Evolutionary conservation across 53 echinoderm and acorn worm species (phyloP), one percentile per base, ranked within the genome.

Genomic region (Glandiceps talaboti): DNA sequence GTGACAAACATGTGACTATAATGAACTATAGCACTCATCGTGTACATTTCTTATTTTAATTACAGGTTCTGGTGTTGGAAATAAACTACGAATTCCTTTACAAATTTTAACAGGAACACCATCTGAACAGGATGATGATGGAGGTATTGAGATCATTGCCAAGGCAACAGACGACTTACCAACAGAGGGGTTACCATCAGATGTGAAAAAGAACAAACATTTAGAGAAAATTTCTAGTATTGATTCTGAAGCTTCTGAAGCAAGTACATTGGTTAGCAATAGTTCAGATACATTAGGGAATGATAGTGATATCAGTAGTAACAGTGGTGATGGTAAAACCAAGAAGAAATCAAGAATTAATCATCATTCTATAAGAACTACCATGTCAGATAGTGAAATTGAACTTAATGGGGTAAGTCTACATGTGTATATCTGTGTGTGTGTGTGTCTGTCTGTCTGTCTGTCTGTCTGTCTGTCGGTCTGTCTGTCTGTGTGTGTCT

Each of bases 331-430:
- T 14, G 89, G 92, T 1, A 85, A 82, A 32, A 83, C 83, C 14
- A 26, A 82, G 72, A 75, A 87, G 33, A 83, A 85, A 75, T 82
- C 90, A 26, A 81, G 90, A 31, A 96, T 96, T 33, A 91, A 90
- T 28, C 97, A 96, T 79, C 97, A 93, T 74, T 92, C 93, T 26
- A 96, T 96, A 64, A 81, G 97, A 14, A 86, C 92, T 29, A 92
- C 92, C 10, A 80, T 94, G 91, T 96, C 97, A 0, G 97, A 96
- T 76, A 96, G 93, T 30, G 97, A 96, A 80, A 85, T 96, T 25
- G 97, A 96, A 76, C 86, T 91, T 1, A 93, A 92, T 82, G 87
- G 90, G 87, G 64, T 45, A 20, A 45, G 64, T 45, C 6, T 45
- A 45, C 64, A n/a, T n/a, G n/a, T n/a, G n/a, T n/a, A n/a, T n/a